A percentile compares a stretch with the other conserved stretches of the same genome.
Evolutionary conservation across 2,797 vertebrate species (phyloP).

Genomic region (Dendrocincla fuliginosa): DNA sequence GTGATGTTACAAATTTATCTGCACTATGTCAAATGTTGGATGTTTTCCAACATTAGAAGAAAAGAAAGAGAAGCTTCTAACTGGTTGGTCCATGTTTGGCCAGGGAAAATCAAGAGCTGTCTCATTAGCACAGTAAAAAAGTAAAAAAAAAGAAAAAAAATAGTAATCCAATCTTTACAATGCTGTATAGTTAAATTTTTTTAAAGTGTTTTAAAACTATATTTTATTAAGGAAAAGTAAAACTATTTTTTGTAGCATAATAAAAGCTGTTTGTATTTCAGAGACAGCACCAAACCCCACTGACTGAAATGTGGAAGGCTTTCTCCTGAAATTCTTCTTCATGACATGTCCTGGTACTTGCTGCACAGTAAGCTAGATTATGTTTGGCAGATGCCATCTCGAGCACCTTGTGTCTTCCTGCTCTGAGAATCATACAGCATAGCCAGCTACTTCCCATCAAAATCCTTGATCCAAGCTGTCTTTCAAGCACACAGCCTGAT

Average conservation of each 20-base stretch:
- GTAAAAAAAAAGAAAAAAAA: not conserved
- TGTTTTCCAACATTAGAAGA: not conserved
- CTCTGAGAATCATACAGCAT: not conserved
- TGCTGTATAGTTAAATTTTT: constrained; percentile 33
- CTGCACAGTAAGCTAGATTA: not conserved
- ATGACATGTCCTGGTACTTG: not conserved
- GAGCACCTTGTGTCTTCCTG: not conserved
- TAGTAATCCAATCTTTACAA: not conserved
- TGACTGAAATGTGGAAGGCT: not conserved
- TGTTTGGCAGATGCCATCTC: not conserved
- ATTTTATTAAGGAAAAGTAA: constrained; percentile 57
- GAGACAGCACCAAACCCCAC: constrained; percentile 8
- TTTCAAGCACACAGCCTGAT: not conserved
- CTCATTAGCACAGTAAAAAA: not conserved
- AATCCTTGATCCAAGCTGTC: not conserved
- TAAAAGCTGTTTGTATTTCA: constrained; percentile 50
- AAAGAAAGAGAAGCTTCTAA: not conserved
- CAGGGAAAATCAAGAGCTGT: constrained; percentile 8
- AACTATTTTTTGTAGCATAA: constrained; percentile 61
- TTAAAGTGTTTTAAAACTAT: constrained; percentile 33
- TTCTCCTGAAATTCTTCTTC: constrained; percentile 1
- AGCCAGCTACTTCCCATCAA: not conserved
- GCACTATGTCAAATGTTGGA: not conserved
- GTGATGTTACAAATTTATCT: not conserved
- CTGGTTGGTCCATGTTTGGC: not conserved